Conservation (phyloP, 2,888 invertebrate genomes). For the Spisula solida region DNA sequence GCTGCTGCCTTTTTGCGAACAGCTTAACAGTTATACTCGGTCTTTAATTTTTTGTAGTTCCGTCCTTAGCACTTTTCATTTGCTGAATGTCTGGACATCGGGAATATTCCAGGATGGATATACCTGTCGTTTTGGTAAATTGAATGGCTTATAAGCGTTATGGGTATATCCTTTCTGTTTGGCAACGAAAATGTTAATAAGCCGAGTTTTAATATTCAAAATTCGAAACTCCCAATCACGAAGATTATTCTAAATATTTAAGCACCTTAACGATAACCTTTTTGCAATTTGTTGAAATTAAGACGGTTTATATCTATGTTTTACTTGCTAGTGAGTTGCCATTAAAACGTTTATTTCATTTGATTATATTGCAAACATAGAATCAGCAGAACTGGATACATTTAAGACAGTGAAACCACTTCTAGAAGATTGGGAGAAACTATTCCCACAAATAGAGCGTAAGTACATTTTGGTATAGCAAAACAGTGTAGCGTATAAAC, state of each 20-base stretch:
- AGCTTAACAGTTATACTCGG: no score
- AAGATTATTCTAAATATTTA: not conserved
- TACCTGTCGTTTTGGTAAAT: no score
- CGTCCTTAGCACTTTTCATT: no score
- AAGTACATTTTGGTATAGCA: conserved; percentile 24
- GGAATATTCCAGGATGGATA: no score
- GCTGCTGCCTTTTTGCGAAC: no score
- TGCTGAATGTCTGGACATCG: no score
- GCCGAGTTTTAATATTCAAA: no score
- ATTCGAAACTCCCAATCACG: not conserved
- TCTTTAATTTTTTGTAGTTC: no score
- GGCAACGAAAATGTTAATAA: not conserved
- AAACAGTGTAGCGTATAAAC: no score
- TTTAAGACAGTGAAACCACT: conserved; percentile 73
- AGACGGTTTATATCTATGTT: not conserved
- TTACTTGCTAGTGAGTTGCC: not conserved
- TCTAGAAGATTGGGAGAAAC: conserved; percentile 76
- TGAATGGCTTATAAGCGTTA: no score
- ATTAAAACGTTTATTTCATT: not conserved
- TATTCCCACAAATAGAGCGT: conserved; percentile 73
- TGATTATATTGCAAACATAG: conserved; percentile 22
- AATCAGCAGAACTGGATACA: conserved; percentile 48
- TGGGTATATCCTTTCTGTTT: no score
- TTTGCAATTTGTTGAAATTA: not conserved
- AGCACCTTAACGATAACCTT: not conserved